Conservation (phyloP, 2,797 vertebrate species). For the Trachurus trachurus region DNA sequence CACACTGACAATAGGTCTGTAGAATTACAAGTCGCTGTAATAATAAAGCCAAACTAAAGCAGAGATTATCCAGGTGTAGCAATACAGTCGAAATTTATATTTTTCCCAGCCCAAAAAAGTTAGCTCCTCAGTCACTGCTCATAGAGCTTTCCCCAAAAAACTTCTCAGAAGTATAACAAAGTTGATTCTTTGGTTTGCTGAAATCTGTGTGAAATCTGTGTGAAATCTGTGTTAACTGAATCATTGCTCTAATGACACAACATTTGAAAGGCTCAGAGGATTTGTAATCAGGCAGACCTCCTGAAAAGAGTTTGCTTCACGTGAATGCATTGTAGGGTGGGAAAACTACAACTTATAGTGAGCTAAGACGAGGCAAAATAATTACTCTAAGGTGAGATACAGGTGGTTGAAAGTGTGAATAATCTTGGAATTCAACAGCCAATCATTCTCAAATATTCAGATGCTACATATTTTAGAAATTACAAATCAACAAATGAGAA, state of each 20-base stretch:
- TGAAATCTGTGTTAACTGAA: constrained; percentile 18
- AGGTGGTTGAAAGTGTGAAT: too few species aligned
- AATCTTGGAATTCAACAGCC: too few species aligned
- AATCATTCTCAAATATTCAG: too few species aligned
- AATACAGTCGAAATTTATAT: constrained; percentile 14
- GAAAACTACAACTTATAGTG: neutral
- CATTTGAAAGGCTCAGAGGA: neutral
- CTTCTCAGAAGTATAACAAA: constrained; percentile 5
- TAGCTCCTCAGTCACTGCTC: constrained; percentile 19
- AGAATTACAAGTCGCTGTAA: constrained; percentile 31
- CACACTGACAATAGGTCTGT: constrained; percentile 18
- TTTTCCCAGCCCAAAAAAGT: constrained; percentile 15
- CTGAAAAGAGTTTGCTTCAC: neutral
- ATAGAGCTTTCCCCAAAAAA: constrained; percentile 9
- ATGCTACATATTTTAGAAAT: neutral
- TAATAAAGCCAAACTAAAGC: constrained; percentile 36
- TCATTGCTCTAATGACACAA: neutral
- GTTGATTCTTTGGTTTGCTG: constrained; percentile 9
- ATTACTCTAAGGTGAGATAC: too few species aligned
- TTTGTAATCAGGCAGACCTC: too few species aligned
- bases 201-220: neutral
- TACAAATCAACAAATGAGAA: too few species aligned
- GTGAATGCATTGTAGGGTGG: neutral
- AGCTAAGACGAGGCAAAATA: too few species aligned
- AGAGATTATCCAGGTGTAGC: constrained; percentile 31